phyloP scores from a whole-genome alignment of 2,113 vertebrate species.

The Phaethon lepturus region DNA sequence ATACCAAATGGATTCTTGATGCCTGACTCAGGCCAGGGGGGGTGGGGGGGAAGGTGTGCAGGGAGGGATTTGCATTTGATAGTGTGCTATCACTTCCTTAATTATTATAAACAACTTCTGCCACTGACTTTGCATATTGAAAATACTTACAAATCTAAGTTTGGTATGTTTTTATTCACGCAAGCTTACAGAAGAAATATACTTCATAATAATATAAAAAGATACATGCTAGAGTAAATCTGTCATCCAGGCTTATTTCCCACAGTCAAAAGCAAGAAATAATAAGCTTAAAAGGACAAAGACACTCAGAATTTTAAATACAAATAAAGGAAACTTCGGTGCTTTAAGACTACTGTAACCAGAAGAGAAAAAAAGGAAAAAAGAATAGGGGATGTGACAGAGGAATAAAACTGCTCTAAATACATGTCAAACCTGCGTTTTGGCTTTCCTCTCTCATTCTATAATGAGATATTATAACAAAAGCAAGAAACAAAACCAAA shows the following conservation, averaged over 20 bases:
- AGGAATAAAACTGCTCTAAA: background rate
- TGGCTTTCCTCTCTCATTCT: conserved; percentile 25
- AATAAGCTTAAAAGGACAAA: background rate
- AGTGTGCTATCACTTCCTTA: background rate
- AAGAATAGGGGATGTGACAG: background rate
- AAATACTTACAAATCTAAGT: background rate
- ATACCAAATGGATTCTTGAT: background rate
- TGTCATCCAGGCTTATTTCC: background rate
- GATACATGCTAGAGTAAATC: background rate
- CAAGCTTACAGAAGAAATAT: background rate
- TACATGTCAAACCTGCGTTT: background rate
- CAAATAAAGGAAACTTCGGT: background rate
- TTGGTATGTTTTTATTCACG: background rate
- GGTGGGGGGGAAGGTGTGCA: too few species aligned
- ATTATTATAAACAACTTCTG: background rate
- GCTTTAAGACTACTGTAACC: background rate
- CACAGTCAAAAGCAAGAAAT: background rate
- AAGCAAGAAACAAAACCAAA: conserved; percentile 44
- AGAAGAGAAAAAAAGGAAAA: background rate
- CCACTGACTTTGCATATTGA: background rate
- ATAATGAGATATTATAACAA: conserved; percentile 23
- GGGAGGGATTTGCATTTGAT: background rate
- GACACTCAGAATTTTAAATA: background rate
- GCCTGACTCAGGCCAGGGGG: background rate
- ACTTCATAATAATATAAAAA: background rate